phyloP scores from a whole-genome alignment of 1,140 invertebrate species.

The Bombus affinis region DNA sequence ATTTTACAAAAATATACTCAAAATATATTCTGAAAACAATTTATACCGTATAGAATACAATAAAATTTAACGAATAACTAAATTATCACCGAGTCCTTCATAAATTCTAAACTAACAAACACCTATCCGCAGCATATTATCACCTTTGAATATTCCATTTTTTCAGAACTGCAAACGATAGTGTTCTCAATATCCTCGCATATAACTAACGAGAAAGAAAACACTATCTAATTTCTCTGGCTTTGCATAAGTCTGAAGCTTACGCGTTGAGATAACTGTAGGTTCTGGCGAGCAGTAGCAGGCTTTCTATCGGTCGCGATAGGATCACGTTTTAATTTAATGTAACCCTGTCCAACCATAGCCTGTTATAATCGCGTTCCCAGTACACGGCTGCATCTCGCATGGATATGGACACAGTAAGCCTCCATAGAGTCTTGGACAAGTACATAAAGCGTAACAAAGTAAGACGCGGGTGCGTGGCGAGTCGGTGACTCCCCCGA shows the following conservation, averaged over 20 bases:
- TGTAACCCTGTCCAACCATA: constrained; percentile 1
- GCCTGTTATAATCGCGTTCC: constrained; percentile 11
- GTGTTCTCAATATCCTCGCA: not conserved
- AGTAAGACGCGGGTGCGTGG: constrained; percentile 37
- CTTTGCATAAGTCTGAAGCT: not conserved
- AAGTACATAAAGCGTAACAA: constrained; percentile 60
- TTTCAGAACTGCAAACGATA: not conserved
- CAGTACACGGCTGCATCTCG: not conserved
- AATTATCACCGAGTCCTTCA: not conserved
- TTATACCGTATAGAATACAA: too few relatives aligned
- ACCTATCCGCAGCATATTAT: not conserved
- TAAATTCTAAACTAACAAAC: not conserved
- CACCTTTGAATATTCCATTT: not conserved
- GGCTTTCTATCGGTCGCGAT: constrained; percentile 9
- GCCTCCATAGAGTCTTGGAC: constrained; percentile 25
- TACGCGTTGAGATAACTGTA: constrained; percentile 2
- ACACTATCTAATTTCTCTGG: not conserved
- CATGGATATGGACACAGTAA: not conserved
- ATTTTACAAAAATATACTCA: too few relatives aligned
- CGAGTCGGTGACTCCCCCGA: constrained; percentile 58
- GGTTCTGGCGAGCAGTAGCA: not conserved
- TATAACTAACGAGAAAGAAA: not conserved
- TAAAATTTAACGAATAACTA: not conserved
- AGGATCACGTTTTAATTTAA: constrained; percentile 43
- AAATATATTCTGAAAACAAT: too few relatives aligned